Evolutionary conservation across 2,113 vertebrate genomes (phyloP).

Genomic region (Pelvicachromis taeniatus): DNA sequence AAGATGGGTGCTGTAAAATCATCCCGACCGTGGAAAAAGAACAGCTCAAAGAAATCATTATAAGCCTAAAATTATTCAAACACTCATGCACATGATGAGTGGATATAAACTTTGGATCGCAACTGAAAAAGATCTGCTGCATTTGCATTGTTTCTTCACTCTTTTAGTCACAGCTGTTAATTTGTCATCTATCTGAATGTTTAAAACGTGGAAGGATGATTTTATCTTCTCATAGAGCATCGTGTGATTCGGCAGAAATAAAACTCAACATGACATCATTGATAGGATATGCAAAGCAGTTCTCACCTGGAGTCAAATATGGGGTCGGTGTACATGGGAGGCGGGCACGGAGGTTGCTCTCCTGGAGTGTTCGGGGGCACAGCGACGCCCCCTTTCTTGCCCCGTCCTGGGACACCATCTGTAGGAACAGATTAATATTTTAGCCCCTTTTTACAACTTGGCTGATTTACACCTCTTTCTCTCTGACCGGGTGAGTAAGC

Average conservation of each 20-base stretch:
- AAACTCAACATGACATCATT: not conserved
- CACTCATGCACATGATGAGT: not conserved
- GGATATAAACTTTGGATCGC: not conserved
- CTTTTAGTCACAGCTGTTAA: not conserved
- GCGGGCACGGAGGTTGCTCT: conserved; percentile 28
- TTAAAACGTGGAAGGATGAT: not conserved
- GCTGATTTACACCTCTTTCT: not conserved
- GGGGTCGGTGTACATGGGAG: conserved; percentile 57
- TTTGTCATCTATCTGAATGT: not conserved
- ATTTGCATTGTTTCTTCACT: not conserved
- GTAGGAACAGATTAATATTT: conserved; percentile 24
- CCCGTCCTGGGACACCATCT: conserved; percentile 45
- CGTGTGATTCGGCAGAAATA: not conserved
- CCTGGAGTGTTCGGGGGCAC: conserved; percentile 37
- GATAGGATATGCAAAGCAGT: not conserved
- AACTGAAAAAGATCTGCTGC: not conserved
- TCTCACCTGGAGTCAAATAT: conserved; percentile 71
- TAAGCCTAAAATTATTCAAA: not conserved
- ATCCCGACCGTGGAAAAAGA: not conserved
- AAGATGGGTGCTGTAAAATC: not conserved
- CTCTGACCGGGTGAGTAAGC: not conserved
- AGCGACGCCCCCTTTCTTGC: conserved; percentile 31
- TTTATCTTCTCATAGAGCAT: not conserved
- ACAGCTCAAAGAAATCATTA: not conserved
- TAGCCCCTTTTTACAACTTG: not conserved